A percentile compares a stretch with the other conserved stretches of the same genome.
These are phyloP conservation scores for Gallinago undulata DNA, from an alignment of 2,113 vertebrate species.

Conservation along the genomic window DNA sequence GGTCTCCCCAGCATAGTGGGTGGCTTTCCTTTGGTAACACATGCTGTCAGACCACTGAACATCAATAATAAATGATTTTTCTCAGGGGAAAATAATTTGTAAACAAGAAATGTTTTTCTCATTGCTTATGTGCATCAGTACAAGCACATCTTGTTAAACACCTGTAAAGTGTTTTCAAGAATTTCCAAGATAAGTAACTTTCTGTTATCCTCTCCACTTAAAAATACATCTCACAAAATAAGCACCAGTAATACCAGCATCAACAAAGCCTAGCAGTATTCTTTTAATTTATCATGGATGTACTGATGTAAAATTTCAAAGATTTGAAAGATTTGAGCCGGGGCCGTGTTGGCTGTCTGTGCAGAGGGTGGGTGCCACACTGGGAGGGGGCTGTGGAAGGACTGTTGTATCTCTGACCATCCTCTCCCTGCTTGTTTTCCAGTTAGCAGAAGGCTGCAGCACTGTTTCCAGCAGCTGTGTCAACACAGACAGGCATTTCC, in stretches of 20 bases:
- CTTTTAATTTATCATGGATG: background rate
- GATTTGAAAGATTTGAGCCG: background rate
- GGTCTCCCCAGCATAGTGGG: background rate
- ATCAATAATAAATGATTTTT: background rate
- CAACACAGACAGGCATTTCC: background rate
- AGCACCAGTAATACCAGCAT: background rate
- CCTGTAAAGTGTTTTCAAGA: background rate
- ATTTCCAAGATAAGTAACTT: background rate
- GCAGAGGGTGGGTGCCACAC: background rate
- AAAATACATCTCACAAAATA: too few relatives aligned
- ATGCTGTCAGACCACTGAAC: accelerated
- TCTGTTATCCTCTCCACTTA: background rate
- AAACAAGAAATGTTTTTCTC: background rate
- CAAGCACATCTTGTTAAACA: background rate
- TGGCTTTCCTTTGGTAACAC: background rate
- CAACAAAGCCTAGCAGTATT: background rate
- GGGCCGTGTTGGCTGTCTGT: background rate
- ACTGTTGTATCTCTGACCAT: background rate
- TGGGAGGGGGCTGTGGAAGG: background rate
- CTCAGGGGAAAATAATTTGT: background rate
- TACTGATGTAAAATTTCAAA: too few relatives aligned
- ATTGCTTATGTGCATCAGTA: background rate
- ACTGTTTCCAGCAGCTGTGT: background rate
- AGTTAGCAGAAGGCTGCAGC: background rate
- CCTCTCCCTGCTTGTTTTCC: background rate